These are phyloP conservation scores for Pantala flavescens DNA, from an alignment of 1,140 invertebrate genomes.

Conservation along the genomic window DNA sequence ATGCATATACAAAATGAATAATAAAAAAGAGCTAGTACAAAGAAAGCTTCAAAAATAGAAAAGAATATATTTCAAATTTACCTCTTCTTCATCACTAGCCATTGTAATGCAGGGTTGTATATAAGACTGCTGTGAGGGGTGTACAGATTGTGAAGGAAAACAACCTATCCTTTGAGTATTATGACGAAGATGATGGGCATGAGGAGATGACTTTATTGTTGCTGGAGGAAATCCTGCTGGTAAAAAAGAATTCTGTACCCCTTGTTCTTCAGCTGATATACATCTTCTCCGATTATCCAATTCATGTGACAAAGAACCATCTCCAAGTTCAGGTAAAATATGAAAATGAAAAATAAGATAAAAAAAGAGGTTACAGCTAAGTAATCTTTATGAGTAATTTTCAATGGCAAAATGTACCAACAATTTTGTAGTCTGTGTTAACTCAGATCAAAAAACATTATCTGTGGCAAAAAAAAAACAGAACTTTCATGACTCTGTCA, in stretches of 20 bases:
- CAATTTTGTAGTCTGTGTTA: too few relatives aligned
- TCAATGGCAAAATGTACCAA: too few relatives aligned
- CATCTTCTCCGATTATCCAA: not conserved
- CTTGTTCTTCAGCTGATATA: not conserved
- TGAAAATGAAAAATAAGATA: too few relatives aligned
- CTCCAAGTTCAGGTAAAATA: not conserved
- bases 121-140: not conserved
- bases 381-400: too few relatives aligned
- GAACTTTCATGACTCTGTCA: too few relatives aligned
- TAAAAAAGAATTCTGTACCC: not conserved
- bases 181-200: not conserved
- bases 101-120: not conserved
- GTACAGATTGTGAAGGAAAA: not conserved
- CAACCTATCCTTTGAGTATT: not conserved
- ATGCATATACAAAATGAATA: too few relatives aligned
- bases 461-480: too few relatives aligned
- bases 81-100: constrained; percentile 12
- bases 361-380: too few relatives aligned
- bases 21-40: too few relatives aligned
- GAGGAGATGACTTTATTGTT: not conserved
- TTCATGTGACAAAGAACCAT: constrained; percentile 10
- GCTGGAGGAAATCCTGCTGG: constrained; percentile 9
- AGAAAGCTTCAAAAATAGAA: too few relatives aligned
- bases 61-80: too few relatives aligned
- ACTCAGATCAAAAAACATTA: too few relatives aligned